Percentiles rank a stretch among this genome's conserved stretches.
phyloP scores from a whole-genome alignment of 2,797 vertebrate genomes.

The Phrynocephalus forsythii region DNA sequence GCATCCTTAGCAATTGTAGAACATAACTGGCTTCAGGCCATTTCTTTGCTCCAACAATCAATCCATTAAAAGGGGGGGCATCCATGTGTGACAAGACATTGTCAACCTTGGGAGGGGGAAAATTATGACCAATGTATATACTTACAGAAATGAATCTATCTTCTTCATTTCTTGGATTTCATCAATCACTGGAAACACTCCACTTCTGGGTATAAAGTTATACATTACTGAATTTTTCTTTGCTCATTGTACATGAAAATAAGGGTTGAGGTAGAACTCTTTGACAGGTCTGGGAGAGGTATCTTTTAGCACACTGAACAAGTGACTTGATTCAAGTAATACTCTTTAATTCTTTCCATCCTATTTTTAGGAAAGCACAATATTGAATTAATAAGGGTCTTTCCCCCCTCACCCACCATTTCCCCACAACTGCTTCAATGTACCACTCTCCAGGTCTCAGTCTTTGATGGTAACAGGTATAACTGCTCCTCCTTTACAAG shows the following conservation, averaged over 20 bases:
- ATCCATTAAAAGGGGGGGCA: too few species aligned
- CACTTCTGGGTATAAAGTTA: too few species aligned
- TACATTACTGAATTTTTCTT: neutral
- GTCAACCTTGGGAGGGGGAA: too few species aligned
- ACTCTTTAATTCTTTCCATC: neutral
- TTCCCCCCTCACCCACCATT: neutral
- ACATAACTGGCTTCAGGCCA: too few species aligned
- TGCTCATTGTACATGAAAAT: neutral
- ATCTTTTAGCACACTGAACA: accelerated
- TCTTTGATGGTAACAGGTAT: slow-evolving; percentile 14
- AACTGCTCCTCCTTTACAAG: neutral
- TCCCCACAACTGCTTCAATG: slow-evolving; percentile 15
- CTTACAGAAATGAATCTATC: neutral
- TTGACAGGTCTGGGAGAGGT: accelerated
- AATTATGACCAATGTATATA: neutral
- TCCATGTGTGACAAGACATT: too few species aligned
- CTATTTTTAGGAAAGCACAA: accelerated
- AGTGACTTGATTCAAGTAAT: accelerated
- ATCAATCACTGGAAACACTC: neutral
- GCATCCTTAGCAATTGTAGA: too few species aligned
- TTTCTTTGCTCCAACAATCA: too few species aligned
- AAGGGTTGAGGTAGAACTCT: accelerated
- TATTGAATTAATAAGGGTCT: neutral
- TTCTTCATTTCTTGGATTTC: neutral
- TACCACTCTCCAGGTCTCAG: neutral